Base-by-base conservation (phyloP, 2,797 vertebrate species). In the Phalloptychus januarius region DNA sequence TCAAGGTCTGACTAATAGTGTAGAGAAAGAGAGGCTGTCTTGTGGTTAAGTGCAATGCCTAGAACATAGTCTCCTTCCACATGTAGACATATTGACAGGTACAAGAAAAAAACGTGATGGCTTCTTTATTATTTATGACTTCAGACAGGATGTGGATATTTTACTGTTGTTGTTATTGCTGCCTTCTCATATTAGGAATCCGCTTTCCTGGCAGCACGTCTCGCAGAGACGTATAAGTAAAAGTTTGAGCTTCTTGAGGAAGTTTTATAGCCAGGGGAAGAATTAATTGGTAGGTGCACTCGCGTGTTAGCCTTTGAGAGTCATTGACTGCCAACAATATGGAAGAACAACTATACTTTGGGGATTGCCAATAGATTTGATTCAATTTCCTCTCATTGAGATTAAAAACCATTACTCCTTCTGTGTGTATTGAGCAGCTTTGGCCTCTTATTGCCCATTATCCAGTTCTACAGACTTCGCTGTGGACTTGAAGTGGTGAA, bases 111-210 rank as follows among this genome's bases (percentile, higher is more conserved):
- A 85, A 83, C 79, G 85, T 89, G 89, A 94, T 93, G 90, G 92
- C 87, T 93, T 91, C 86, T 95, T 91, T 90, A 96, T 96, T 95
- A 95, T 95, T 96, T 90, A 96, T 95, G 94, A 93, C 90, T 78
- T 79, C 87, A 93, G 89, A 93, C 89, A 93, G 93, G 93, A 94
- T 93, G 94, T 90, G 80, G 88, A 90, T 89, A 91, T 89, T 87
- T 88, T 87, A 90, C 82, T 90, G 80, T 91, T 91, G 83, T 92
- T 94, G 83, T 94, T 91, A 83, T 86, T 88, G 86, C 86, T 88
- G 86, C 82, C 45, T 88, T 92, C 90, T 92, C 81, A 83, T 87
- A 89, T 92, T 82, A 90, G 87, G 87, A 87, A 88, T 91, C 79
- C 33, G 88, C 90, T 90, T 94, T 94, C 92, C 92, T 95, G 91